Evolutionary conservation across 2,888 invertebrate species (phyloP), one percentile per base, ranked within the genome.

Genomic region (Mantis religiosa): DNA sequence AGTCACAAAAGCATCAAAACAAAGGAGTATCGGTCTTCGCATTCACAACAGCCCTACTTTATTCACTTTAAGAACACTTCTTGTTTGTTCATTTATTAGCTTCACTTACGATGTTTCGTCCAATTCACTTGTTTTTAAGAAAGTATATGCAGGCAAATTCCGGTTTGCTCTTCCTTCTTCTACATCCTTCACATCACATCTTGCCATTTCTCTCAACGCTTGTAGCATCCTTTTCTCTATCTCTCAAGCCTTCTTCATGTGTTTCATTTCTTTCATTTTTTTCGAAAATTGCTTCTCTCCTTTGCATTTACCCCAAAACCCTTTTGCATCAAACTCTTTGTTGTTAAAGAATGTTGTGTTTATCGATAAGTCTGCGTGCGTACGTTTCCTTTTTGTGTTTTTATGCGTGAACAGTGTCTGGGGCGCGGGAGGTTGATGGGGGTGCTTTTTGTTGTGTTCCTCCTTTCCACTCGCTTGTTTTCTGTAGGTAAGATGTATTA

Each of bases 281-380:
- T 71, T 28, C 82, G 34, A 87, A 87, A 87, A 87, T 87, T 87
- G 87, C 87, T 87, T 87, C 82, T 87, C 87, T 82, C 34, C 41
- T 82, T 86, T 86, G 71, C 86, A 81, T 86, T 86, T 81, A 81
- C 86, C 20, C 9, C 86, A 8, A 25, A 25, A 25, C 28, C 28
- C 34, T 15, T 30, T 41, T 34, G 82, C 87, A 87, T 87, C 87
- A 87, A 87, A 87, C 30, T 82, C 87, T 87, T 87, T 87, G 87
- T 87, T 87, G 85, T 27, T 47, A 41, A 82, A 71, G 87, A 87
- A 87, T 87, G 87, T 87, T n/a, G 82, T 34, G 28, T 87, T 87
- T 87, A 82, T 82, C 82, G 87, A 87, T 87, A 87, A 82, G 82
- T 87, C 30, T 34, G 34, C 41, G 28, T 71, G 54, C 41, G 41